phyloP scores from a whole-genome alignment of 2,888 invertebrate species.

The Drosophila affinis region DNA sequence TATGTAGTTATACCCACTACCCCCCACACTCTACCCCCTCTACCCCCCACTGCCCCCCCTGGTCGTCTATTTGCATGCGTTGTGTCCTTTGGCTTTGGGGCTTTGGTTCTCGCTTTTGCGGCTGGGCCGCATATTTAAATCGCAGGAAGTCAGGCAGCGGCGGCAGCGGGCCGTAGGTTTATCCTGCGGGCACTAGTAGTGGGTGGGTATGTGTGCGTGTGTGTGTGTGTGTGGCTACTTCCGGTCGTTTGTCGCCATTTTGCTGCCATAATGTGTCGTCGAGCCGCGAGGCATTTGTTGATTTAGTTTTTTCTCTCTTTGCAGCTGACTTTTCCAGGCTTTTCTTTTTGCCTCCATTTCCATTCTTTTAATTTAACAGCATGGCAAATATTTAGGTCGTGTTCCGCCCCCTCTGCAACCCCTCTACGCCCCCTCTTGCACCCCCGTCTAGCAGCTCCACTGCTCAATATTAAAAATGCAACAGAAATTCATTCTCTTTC shows the following conservation, averaged over 20 bases:
- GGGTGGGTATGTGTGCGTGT: slow-evolving; percentile 7
- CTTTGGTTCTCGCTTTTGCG: slow-evolving; percentile 35
- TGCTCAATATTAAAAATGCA: slow-evolving; percentile 67
- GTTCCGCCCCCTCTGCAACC: slow-evolving; percentile 30
- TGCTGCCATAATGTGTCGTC: slow-evolving; percentile 56
- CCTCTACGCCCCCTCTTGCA: background rate
- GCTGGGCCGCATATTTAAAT: slow-evolving; percentile 68
- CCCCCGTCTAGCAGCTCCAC: background rate
- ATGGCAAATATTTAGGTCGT: slow-evolving; percentile 72
- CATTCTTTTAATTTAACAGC: slow-evolving; percentile 64
- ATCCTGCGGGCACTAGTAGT: slow-evolving; percentile 40
- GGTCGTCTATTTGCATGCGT: slow-evolving; percentile 54
- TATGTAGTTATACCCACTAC: slow-evolving; percentile 57
- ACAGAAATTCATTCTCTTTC: slow-evolving; percentile 24
- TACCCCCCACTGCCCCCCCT: slow-evolving; percentile 4
- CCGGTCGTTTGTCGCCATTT: slow-evolving; percentile 77
- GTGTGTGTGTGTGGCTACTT: slow-evolving; percentile 54
- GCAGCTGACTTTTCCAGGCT: slow-evolving; percentile 25
- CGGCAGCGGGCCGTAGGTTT: slow-evolving; percentile 53
- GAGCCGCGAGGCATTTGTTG: slow-evolving; percentile 63
- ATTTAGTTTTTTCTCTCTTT: slow-evolving; percentile 47
- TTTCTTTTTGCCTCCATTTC: slow-evolving; percentile 20
- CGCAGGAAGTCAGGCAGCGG: slow-evolving; percentile 70
- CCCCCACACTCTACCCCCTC: background rate
- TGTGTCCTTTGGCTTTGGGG: slow-evolving; percentile 66